Evolutionary conservation across 1,140 invertebrate genomes (phyloP), one percentile per base, ranked within the genome.

Genomic region (Drosophila carrolli): DNA sequence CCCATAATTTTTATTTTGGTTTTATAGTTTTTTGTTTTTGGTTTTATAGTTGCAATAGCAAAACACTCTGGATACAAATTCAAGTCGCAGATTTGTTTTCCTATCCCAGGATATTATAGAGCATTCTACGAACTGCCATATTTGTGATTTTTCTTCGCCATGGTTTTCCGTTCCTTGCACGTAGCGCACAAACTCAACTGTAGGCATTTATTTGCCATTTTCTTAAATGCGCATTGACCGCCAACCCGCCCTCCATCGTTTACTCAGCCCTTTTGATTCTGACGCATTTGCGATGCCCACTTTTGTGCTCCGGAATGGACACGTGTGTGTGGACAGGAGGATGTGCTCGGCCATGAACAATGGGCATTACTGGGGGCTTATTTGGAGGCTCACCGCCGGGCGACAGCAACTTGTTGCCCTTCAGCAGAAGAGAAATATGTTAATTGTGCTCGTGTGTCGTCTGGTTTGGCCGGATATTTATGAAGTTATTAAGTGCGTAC

Each of bases 161-260:
- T 56, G 23, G 13, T 56, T 62, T 54, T 51, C 38, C 41, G 29
- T 14, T 46, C 29, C 40, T 60, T 57, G 74, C 73, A 75, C 73
- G 73, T 75, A 67, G 43, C 72, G 32, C 50, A 62, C 50, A 61
- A 55, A 50, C 19, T 51, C 66, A 72, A 76, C 58, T 75, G 56
- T 50, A 35, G 23, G 40, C 51, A 66, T 46, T 56, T 88, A 78
- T 85, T 85, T 88, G 59, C 63, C 58, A 70, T 61, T 60, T 85
- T 48, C 56, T 71, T 78, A 85, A 86, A 53, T 85, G 81, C 78
- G 57, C 78, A 88, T 51, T 75, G 83, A 78, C 83, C 82, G 53
- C 35, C 37, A n/a, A 27, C 46, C 48, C 41, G 16, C 29, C 59
- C 27, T 46, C 8, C 37, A 14, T n/a, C 43, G 35, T n/a, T 23